Evolutionary conservation across 2,113 vertebrate species (phyloP).

Genomic region (Misgurnus anguillicaudatus): DNA sequence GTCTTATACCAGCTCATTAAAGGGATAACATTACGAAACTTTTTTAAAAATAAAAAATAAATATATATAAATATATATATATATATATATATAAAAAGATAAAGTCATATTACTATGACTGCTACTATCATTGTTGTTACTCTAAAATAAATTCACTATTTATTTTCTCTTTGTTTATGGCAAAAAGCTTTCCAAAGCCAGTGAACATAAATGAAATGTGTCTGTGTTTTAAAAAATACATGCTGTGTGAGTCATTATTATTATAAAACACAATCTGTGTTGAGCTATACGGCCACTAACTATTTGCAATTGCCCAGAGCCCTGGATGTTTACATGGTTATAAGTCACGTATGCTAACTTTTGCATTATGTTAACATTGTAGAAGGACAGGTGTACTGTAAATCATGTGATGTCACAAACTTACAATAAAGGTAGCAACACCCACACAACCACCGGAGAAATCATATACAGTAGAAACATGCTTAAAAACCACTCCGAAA

Average conservation of each 20-base stretch:
- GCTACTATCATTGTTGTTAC: conserved; percentile 77
- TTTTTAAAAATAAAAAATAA: conserved; percentile 48
- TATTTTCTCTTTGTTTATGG: conserved; percentile 80
- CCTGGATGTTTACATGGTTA: too few relatives aligned
- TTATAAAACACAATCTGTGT: not conserved
- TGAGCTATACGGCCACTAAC: too few relatives aligned
- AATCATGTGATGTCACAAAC: too few relatives aligned
- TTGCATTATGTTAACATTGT: too few relatives aligned
- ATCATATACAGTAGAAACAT: not conserved
- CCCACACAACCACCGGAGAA: not conserved
- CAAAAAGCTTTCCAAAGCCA: conserved; percentile 75
- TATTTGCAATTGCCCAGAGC: too few relatives aligned
- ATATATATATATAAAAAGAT: conserved; percentile 66
- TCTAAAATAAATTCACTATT: conserved; percentile 82
- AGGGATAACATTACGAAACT: conserved; percentile 75
- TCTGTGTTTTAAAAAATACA: conserved; percentile 57
- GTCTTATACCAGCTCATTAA: conserved; percentile 75
- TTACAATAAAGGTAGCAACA: not conserved
- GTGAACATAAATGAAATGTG: conserved; percentile 77
- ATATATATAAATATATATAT: conserved; percentile 35
- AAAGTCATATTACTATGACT: conserved; percentile 78
- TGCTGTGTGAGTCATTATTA: conserved; percentile 54
- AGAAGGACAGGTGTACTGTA: too few relatives aligned
- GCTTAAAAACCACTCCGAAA: not conserved
- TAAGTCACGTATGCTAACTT: too few relatives aligned